A percentile compares a stretch with the other conserved stretches of the same genome.
Conservation (phyloP, 2,888 invertebrate species). For the Spodoptera littoralis region DNA sequence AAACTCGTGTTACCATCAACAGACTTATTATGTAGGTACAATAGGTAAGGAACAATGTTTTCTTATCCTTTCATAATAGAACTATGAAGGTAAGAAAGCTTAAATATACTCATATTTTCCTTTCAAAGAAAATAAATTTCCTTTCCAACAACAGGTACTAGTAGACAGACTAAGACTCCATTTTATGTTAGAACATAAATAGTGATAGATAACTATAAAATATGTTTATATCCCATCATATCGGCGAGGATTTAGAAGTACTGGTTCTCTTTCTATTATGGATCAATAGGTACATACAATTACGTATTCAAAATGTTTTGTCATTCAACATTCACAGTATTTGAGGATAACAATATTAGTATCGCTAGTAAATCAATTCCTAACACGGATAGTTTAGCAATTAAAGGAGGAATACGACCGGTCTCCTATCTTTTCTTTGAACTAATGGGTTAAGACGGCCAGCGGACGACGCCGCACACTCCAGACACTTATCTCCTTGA, state of each 20-base stretch:
- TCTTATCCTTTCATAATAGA: slow-evolving; percentile 67
- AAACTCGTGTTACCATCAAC: slow-evolving; percentile 80
- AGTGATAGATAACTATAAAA: neutral
- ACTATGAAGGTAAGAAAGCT: slow-evolving; percentile 61
- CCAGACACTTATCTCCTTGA: slow-evolving; percentile 81
- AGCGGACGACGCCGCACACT: slow-evolving; percentile 73
- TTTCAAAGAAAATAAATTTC: slow-evolving; percentile 52
- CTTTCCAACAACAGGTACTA: slow-evolving; percentile 30
- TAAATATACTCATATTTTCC: slow-evolving; percentile 54
- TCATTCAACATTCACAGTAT: slow-evolving; percentile 37
- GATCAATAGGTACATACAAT: neutral
- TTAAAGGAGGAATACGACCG: slow-evolving; percentile 78
- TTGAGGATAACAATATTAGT: slow-evolving; percentile 56
- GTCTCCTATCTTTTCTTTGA: slow-evolving; percentile 75
- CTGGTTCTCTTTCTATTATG: neutral
- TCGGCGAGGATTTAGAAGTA: too few species aligned
- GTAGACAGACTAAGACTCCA: slow-evolving; percentile 26
- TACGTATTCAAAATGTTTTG: neutral
- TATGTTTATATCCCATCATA: neutral
- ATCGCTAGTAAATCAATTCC: slow-evolving; percentile 72
- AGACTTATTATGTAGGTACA: slow-evolving; percentile 69
- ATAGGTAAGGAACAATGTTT: slow-evolving; percentile 68
- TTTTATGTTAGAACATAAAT: slow-evolving; percentile 12
- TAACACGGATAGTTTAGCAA: slow-evolving; percentile 77
- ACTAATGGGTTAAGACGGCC: slow-evolving; percentile 82